Conservation (phyloP, 2,888 invertebrate species). For the Macroteleia sp. region DNA sequence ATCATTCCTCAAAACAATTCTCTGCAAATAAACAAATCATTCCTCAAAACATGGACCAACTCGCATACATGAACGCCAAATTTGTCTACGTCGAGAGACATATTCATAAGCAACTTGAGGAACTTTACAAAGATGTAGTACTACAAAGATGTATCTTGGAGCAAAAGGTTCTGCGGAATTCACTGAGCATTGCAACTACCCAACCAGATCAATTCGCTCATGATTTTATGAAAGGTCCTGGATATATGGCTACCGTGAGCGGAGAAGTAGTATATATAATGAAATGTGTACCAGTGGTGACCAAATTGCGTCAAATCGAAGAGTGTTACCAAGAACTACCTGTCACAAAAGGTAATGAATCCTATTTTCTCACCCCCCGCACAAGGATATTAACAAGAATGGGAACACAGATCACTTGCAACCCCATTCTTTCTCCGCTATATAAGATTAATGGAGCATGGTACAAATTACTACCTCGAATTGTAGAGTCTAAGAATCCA, state of each 20-base stretch:
- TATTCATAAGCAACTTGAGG: background rate
- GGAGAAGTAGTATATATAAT: slow-evolving; percentile 8
- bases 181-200: background rate
- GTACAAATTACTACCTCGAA: slow-evolving; percentile 1
- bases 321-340: background rate
- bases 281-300: background rate
- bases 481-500: background rate
- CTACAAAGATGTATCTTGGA: background rate
- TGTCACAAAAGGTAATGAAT: background rate
- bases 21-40: too few relatives aligned
- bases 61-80: background rate
- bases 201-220: slow-evolving; percentile 12
- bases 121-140: background rate
- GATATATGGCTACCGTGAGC: background rate
- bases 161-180: background rate
- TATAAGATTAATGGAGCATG: slow-evolving; percentile 1
- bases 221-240: slow-evolving; percentile 5
- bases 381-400: background rate
- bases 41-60: background rate
- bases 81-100: background rate
- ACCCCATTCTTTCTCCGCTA: background rate
- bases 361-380: background rate
- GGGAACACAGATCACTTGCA: background rate
- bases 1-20: background rate
- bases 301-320: background rate